Conservation (phyloP, 1,140 invertebrate genomes). For the Drosophila virilis region DNA sequence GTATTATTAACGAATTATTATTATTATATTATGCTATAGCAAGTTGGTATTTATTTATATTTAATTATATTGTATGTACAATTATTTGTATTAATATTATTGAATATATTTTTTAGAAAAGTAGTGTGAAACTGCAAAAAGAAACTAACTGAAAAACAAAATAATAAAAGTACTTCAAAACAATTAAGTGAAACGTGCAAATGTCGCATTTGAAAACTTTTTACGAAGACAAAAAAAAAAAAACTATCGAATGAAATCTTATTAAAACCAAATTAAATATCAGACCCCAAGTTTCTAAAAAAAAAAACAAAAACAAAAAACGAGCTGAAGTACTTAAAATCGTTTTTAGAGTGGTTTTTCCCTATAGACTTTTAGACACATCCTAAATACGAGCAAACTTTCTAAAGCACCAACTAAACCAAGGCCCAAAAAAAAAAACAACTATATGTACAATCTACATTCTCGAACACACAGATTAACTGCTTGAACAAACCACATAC, state of each 20-base stretch:
- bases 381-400: conserved; percentile 25
- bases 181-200: neutral
- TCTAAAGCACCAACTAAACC: conserved; percentile 22
- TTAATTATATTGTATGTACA: conserved; percentile 74
- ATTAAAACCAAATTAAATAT: conserved; percentile 19
- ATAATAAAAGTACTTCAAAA: conserved; percentile 13
- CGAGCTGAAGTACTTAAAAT: conserved; percentile 6
- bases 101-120: conserved; percentile 81
- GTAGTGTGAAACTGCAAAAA: conserved; percentile 63
- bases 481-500: conserved; percentile 32
- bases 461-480: conserved; percentile 14
- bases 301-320: neutral
- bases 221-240: neutral
- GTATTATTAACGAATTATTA: conserved; percentile 79
- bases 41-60: conserved; percentile 81
- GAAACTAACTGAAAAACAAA: conserved; percentile 32
- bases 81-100: conserved; percentile 78
- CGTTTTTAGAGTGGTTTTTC: conserved; percentile 19
- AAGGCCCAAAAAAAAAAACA: conserved; percentile 4
- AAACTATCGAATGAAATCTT: conserved; percentile 4
- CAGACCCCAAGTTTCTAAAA: neutral
- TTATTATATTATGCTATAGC: conserved; percentile 74
- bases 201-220: conserved; percentile 25
- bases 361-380: conserved; percentile 22
- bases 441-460: conserved; percentile 14